These are phyloP conservation scores for Chaetoderma sp. DNA, from an alignment of 2,888 invertebrate species.

Conservation along the genomic window DNA sequence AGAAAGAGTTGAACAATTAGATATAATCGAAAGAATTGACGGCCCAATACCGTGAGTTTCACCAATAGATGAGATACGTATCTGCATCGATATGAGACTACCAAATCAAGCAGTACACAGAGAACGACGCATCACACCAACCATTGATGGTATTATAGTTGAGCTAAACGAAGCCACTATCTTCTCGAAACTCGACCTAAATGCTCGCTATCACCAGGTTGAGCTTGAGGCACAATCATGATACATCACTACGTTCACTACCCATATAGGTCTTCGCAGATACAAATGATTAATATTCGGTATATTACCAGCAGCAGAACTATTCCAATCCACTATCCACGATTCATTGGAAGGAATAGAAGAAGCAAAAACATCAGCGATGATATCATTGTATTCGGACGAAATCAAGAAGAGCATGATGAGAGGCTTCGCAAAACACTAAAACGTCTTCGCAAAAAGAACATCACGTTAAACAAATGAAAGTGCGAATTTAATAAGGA, in stretches of 20 bases:
- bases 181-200: conserved; percentile 8
- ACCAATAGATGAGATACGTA: neutral
- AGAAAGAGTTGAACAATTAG: too few relatives aligned
- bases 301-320: conserved; percentile 17
- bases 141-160: too few relatives aligned
- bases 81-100: conserved; percentile 4
- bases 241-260: conserved; percentile 32
- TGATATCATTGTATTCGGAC: conserved; percentile 27
- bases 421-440: conserved; percentile 7
- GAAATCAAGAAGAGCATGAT: conserved; percentile 21
- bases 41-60: conserved; percentile 8
- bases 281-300: conserved; percentile 17
- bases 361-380: conserved; percentile 25
- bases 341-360: conserved; percentile 8
- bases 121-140: too few relatives aligned
- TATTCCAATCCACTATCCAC: conserved; percentile 22
- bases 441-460: conserved; percentile 10
- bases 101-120: too few relatives aligned
- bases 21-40: too few relatives aligned
- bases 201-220: conserved; percentile 25
- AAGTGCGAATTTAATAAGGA: conserved; percentile 24
- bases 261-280: conserved; percentile 8
- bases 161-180: neutral
- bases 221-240: conserved; percentile 17
- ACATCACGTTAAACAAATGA: conserved; percentile 22